Evolutionary conservation across 2,113 vertebrate species (phyloP), one percentile per base, ranked within the genome.

Genomic region (Paedocypris sp.): DNA sequence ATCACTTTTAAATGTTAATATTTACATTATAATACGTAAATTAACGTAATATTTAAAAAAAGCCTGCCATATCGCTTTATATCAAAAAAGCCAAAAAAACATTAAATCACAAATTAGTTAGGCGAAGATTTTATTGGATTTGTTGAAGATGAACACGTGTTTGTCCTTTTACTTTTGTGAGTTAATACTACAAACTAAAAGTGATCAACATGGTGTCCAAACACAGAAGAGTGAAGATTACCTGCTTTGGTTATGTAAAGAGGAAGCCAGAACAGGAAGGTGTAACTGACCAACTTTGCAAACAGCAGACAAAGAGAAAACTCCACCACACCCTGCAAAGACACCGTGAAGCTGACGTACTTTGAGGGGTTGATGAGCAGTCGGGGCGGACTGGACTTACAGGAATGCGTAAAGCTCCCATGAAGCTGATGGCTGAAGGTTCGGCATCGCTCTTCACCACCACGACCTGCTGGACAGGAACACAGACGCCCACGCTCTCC

Each of bases 251-350:
- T 86, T 7, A 98, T 96, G 76, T 96, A 98, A 49, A 98, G 89
- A 0, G 94, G 92, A 64, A 98, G 83, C 94, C 94, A 97, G 80
- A 93, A 98, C 5, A 98, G 89, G 75, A 98, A 97, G 2, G 94
- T 98, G 73, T 98, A 98, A 74, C 91, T 97, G 80, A 98, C 94
- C 71, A 98, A 77, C 66, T 98, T 98, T 61, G 94, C 92, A 50
- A 98, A 98, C 33, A 98, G 87, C 71, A 98, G 77, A 73, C 89
- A 92, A 3, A 98, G 77, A 15, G 93, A 94, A 75, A 98, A 98
- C 72, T 98, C 93, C 1, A 97, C 78, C 43, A 98, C 93, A 0
- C 94, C 94, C 94, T 98, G 71, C 13, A 42, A 8, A 68, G 18
- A 74, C 35, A 57, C 6, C 15, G 49, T 26, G 9, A 36, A 2